Percentiles rank a stretch among this genome's conserved stretches.
phyloP scores from a whole-genome alignment of 2,888 invertebrate species.

The Cosmia pyralina region DNA sequence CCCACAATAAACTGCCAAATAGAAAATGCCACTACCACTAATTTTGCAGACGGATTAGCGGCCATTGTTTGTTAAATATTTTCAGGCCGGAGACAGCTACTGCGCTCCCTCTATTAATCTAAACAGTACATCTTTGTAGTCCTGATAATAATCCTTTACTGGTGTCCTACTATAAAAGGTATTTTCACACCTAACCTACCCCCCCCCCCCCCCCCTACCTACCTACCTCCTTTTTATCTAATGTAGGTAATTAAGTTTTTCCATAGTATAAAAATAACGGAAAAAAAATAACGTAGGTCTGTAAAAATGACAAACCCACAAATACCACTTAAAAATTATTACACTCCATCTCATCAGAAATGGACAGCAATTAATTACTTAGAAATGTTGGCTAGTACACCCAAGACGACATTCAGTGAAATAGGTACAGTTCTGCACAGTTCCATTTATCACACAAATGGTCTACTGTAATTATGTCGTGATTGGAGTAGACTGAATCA shows the following conservation, averaged over 20 bases:
- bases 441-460: conserved; percentile 65
- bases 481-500: conserved; percentile 48
- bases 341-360: conserved; percentile 49
- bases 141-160: background rate
- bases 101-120: background rate
- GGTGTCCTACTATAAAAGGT: background rate
- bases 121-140: background rate
- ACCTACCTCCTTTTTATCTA: too few species aligned
- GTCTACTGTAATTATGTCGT: conserved; percentile 51
- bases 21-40: background rate
- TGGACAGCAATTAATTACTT: conserved; percentile 68
- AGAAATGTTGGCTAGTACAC: conserved; percentile 67
- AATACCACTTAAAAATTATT: conserved; percentile 36
- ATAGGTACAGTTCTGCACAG: conserved; percentile 47
- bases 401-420: conserved; percentile 63
- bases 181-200: too few species aligned
- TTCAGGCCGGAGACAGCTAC: background rate
- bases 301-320: background rate
- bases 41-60: background rate
- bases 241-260: background rate
- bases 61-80: background rate
- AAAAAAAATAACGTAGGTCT: background rate
- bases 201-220: too few species aligned
- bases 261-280: background rate
- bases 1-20: background rate